Percentiles rank a stretch among this genome's conserved stretches.
phyloP scores from a whole-genome alignment of 1,140 invertebrate species.

The Apis laboriosa region DNA sequence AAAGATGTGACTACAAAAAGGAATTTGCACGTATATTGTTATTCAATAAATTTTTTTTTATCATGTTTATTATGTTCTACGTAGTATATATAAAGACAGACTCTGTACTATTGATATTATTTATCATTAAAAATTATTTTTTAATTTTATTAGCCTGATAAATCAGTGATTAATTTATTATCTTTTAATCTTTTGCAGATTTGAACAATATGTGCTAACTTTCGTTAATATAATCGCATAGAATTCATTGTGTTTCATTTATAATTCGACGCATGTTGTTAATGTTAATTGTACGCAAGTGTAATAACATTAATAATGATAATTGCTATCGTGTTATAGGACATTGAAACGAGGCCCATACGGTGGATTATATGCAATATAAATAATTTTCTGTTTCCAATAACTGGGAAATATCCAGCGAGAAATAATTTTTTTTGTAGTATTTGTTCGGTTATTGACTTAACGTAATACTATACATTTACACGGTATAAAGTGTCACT shows the following conservation, averaged over 20 bases:
- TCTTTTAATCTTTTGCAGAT: not conserved
- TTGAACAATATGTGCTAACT: not conserved
- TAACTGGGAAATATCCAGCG: not conserved
- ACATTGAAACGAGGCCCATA: not conserved
- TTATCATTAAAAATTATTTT: not conserved
- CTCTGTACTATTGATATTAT: not conserved
- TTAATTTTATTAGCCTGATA: not conserved
- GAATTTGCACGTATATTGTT: no score
- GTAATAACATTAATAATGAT: conserved; percentile 20
- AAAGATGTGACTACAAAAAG: no score
- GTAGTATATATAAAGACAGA: no score
- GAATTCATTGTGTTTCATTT: conserved; percentile 26
- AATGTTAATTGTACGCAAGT: conserved; percentile 10
- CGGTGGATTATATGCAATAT: not conserved
- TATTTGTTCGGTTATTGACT: not conserved
- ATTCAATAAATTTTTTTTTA: no score
- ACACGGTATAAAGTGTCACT: not conserved
- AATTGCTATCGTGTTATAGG: conserved; percentile 13
- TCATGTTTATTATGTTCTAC: no score
- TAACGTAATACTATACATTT: not conserved
- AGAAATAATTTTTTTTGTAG: not conserved
- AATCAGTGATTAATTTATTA: not conserved
- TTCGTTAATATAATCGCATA: conserved; percentile 7
- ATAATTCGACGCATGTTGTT: conserved; percentile 5
- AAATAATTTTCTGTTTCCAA: conserved; percentile 17